Percentiles rank a stretch among this genome's conserved stretches.
phyloP scores from a whole-genome alignment of 2,797 vertebrate species.

The Sebastes taczanowskii region DNA sequence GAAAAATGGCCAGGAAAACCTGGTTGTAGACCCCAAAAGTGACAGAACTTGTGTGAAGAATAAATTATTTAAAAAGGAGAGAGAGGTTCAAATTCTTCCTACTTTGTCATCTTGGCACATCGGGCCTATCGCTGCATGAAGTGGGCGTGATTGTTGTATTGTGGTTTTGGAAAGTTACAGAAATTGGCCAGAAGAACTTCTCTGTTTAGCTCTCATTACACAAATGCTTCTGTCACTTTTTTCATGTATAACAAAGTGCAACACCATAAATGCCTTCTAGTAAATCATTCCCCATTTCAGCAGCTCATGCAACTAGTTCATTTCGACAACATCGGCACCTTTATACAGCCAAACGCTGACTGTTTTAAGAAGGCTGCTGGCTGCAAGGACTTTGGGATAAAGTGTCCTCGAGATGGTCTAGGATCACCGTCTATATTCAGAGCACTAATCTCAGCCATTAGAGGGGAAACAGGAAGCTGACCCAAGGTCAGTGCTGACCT shows the following conservation, averaged over 20 bases:
- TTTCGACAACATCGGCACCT: background rate
- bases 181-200: background rate
- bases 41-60: background rate
- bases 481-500: slow-evolving; percentile 65
- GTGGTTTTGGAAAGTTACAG: background rate
- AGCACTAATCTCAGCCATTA: slow-evolving; percentile 73
- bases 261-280: background rate
- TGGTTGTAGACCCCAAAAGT: background rate
- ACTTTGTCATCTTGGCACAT: background rate
- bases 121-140: background rate
- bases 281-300: background rate
- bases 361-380: slow-evolving; percentile 25
- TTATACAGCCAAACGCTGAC: background rate
- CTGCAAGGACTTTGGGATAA: slow-evolving; percentile 70
- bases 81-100: background rate
- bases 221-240: background rate
- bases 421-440: slow-evolving; percentile 74
- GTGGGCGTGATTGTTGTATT: background rate
- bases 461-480: slow-evolving; percentile 74
- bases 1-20: background rate
- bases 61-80: background rate
- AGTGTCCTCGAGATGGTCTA: slow-evolving; percentile 66
- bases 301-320: background rate
- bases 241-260: background rate
- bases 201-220: background rate